Evolutionary conservation across 2,113 vertebrate species (phyloP), one percentile per base, ranked within the genome.

Genomic region (Struthio camelus): DNA sequence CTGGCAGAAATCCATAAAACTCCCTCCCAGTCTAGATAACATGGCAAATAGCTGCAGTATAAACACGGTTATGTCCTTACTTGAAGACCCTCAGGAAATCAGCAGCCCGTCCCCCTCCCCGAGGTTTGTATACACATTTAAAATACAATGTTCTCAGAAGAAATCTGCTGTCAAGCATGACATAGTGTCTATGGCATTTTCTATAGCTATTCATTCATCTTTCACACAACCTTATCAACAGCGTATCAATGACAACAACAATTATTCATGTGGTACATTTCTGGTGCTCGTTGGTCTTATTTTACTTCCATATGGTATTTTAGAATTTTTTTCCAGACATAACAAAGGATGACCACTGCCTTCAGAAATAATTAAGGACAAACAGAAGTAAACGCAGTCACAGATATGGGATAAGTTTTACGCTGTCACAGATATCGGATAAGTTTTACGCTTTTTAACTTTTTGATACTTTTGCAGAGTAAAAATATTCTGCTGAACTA

Each of bases 371-470:
- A 2, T 16, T 24, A 58, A 54, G 30, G 38, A 67, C 19, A 42
- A 42, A 36, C 27, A 46, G 54, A 34, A 59, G 66, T 25, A 7
- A 2, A 15, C 58, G 17, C 56, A 53, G 34, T 4, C 24, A 4
- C 14, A 5, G 59, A 36, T 14, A 12, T 0, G 1, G 20, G n/a
- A n/a, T n/a, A 59, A 56, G 28, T 0, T 4, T 7, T 4, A 18
- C 56, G 66, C 27, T 34, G 34, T 4, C 24, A 4, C 14, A 5
- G 59, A 36, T 14, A 12, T 0, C 1, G 20, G n/a, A n/a, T n/a
- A 59, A 56, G 28, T 0, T 4, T 7, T 4, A 18, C 56, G 66
- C 27, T 34, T 76, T 56, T 36, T 1, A 27, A 16, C 44, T 78
- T 58, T 30, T 8, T 46, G 64, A 64, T 28, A 38, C 15, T 56